Conservation (phyloP, 2,797 vertebrate species). For the Cossypha polioptera region DNA sequence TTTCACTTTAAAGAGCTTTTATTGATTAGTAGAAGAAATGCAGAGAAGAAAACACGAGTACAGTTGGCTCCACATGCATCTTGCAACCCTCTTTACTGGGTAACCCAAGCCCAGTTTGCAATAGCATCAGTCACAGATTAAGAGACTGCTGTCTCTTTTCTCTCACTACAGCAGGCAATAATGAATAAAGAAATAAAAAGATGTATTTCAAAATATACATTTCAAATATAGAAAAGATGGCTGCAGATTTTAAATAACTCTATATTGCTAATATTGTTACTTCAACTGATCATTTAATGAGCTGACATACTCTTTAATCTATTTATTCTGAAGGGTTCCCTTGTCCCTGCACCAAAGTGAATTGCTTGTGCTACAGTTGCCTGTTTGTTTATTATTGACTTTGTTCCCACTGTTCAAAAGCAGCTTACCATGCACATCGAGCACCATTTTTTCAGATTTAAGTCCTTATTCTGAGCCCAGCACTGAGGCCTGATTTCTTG, state of each 20-base stretch:
- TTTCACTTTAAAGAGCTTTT: slow-evolving; percentile 18
- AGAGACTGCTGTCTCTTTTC: background rate
- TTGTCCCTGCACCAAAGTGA: background rate
- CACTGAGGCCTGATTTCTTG: background rate
- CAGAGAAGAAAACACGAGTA: background rate
- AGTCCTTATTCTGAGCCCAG: background rate
- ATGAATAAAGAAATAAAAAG: background rate
- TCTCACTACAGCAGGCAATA: background rate
- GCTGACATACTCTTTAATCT: background rate
- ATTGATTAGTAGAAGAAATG: slow-evolving; percentile 12
- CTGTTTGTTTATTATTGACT: background rate
- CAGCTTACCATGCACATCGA: background rate
- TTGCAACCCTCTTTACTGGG: background rate
- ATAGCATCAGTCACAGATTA: background rate
- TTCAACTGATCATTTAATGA: background rate
- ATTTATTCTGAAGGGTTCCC: background rate
- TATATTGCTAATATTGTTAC: background rate
- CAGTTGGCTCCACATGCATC: background rate
- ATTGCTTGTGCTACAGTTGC: background rate
- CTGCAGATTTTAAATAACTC: background rate
- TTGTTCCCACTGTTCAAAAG: background rate
- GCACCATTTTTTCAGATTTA: background rate
- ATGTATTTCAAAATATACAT: background rate
- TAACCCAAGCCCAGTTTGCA: background rate
- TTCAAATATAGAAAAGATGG: background rate